phyloP scores from a whole-genome alignment of 2,797 vertebrate species.

The Rhyacichthys aspro region DNA sequence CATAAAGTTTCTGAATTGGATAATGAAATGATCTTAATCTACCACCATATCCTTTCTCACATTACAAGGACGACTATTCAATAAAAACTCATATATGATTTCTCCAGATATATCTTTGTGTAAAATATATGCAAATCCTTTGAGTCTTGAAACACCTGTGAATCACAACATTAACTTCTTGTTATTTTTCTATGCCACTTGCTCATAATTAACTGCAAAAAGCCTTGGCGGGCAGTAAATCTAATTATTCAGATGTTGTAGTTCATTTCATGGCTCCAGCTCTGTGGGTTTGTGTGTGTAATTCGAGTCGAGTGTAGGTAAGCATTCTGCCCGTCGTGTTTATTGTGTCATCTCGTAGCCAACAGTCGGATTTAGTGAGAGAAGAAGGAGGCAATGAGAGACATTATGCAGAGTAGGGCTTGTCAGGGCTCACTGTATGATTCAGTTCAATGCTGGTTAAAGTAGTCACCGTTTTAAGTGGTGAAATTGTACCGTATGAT shows the following conservation, averaged over 20 bases:
- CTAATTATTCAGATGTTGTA: slow-evolving; percentile 25
- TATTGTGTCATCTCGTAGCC: slow-evolving; percentile 27
- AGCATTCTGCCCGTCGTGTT: slow-evolving; percentile 28
- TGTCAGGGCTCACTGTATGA: slow-evolving; percentile 23
- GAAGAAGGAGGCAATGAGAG: slow-evolving; percentile 26
- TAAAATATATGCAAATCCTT: no score
- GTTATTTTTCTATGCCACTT: slow-evolving; percentile 5
- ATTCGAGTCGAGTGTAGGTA: slow-evolving; percentile 21
- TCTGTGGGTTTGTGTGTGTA: background rate
- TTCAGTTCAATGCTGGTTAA: slow-evolving; percentile 23
- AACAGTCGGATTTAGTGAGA: slow-evolving; percentile 27
- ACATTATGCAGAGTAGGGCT: slow-evolving; percentile 28
- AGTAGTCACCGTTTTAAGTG: slow-evolving; percentile 12
- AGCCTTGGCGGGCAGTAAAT: slow-evolving; percentile 17
- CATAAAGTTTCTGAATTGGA: no score
- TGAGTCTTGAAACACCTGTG: background rate
- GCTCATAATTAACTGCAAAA: slow-evolving; percentile 2
- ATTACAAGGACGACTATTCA: no score
- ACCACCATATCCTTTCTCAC: no score
- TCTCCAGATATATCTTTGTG: no score
- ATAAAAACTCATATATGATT: no score
- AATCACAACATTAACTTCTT: slow-evolving; percentile 1
- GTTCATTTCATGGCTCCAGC: slow-evolving; percentile 6
- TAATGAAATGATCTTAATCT: no score
- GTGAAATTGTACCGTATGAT: background rate